Percentiles rank a stretch among this genome's conserved stretches.
Conservation (phyloP, 2,113 vertebrate genomes). For the Leucopternis melanops region DNA sequence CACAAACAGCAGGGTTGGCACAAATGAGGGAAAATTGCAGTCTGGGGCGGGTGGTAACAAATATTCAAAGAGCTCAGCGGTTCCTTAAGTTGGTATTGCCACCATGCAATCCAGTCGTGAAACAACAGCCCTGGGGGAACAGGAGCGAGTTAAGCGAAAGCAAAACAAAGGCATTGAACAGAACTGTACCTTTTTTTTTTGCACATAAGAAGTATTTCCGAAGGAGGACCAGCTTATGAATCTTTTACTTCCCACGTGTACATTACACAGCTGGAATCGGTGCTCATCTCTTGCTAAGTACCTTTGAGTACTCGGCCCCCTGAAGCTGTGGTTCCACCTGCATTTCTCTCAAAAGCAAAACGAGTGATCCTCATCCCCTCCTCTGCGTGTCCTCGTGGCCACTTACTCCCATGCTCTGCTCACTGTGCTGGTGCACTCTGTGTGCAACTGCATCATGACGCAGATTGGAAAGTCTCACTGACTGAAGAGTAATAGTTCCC, state of each 20-base stretch:
- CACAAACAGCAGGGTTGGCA: background rate
- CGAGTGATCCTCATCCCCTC: background rate
- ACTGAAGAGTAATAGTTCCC: background rate
- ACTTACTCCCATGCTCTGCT: background rate
- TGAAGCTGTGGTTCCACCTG: background rate
- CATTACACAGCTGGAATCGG: accelerated
- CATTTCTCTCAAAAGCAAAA: background rate
- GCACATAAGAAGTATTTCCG: background rate
- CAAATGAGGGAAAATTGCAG: background rate
- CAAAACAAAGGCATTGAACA: background rate
- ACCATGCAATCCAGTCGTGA: background rate
- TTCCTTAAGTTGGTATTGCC: background rate
- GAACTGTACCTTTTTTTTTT: background rate
- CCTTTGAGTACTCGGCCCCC: background rate
- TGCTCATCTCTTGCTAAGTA: background rate
- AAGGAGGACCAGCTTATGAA: background rate
- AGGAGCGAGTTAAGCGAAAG: background rate
- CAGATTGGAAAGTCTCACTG: background rate
- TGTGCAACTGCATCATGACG: background rate
- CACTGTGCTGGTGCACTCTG: background rate
- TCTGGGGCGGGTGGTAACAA: background rate
- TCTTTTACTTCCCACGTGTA: background rate
- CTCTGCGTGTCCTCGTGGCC: background rate
- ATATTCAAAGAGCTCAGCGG: background rate
- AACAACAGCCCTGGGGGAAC: background rate